A percentile compares a stretch with the other conserved stretches of the same genome.
Evolutionary conservation across 2,888 invertebrate genomes (phyloP).

Genomic region (Agrochola circellaris): DNA sequence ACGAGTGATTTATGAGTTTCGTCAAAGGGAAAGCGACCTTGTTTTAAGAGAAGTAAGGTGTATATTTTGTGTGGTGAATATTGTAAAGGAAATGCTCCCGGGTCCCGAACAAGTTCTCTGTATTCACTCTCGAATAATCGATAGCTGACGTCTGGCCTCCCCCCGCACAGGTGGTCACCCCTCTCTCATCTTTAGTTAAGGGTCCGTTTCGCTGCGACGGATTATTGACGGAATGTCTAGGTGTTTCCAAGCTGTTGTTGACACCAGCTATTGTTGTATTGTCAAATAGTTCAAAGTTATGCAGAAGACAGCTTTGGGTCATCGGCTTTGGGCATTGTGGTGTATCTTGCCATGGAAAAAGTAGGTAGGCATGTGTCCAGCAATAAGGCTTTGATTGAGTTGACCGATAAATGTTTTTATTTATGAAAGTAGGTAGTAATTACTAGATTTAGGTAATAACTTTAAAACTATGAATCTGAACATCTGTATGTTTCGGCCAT

Average conservation of each 20-base stretch:
- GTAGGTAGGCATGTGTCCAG: not conserved
- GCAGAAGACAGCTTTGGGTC: not conserved
- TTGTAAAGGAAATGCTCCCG: constrained; percentile 81
- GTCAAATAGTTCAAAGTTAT: not conserved
- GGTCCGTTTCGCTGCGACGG: constrained; percentile 60
- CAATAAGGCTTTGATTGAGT: not conserved
- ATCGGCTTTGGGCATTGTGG: not conserved
- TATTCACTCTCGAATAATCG: constrained; percentile 90
- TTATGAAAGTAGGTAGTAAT: not conserved
- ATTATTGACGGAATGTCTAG: constrained; percentile 7
- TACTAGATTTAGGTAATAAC: too few species aligned
- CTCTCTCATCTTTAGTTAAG: constrained; percentile 75
- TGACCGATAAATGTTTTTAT: not conserved
- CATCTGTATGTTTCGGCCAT: not conserved
- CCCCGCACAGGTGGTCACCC: constrained; percentile 81
- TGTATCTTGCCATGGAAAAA: too few species aligned
- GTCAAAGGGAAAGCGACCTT: constrained; percentile 72
- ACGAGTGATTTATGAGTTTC: constrained; percentile 79
- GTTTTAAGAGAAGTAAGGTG: constrained; percentile 71
- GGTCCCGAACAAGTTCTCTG: constrained; percentile 79
- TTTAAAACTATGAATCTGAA: not conserved
- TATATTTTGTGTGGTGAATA: constrained; percentile 69
- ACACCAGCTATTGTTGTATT: not conserved
- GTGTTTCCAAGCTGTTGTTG: not conserved
- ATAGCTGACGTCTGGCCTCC: constrained; percentile 90